Evolutionary conservation across 1,140 invertebrate species (phyloP).

Genomic region (Hermetia illucens): DNA sequence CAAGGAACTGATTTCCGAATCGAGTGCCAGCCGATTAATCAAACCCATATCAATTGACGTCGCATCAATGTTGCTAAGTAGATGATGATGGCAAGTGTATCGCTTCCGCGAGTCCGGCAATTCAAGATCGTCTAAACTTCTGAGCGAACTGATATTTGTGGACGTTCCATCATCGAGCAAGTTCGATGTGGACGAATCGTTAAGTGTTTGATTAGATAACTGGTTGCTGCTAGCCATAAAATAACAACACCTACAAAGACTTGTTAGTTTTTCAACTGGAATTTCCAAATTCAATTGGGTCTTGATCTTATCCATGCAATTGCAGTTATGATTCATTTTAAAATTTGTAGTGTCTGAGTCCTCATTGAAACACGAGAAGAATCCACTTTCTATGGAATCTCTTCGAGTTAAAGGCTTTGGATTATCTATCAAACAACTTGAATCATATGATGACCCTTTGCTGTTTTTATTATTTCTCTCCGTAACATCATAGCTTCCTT

Average conservation of each 20-base stretch:
- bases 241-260: constrained; percentile 26
- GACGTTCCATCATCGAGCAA: constrained; percentile 33
- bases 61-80: constrained; percentile 20
- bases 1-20: constrained; percentile 30
- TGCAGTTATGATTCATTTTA: background rate
- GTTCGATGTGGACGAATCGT: constrained; percentile 42
- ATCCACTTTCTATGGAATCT: constrained; percentile 79
- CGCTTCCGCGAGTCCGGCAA: constrained; percentile 22
- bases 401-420: constrained; percentile 40
- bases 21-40: constrained; percentile 30
- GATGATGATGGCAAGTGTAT: constrained; percentile 22
- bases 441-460: too few relatives aligned
- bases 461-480: too few relatives aligned
- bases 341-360: constrained; percentile 35
- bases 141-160: constrained; percentile 35
- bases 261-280: constrained; percentile 26
- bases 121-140: constrained; percentile 44
- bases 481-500: too few relatives aligned
- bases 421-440: background rate
- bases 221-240: constrained; percentile 15
- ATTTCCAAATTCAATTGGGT: constrained; percentile 32
- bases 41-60: constrained; percentile 24
- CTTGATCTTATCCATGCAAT: constrained; percentile 24
- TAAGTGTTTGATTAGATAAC: constrained; percentile 11
- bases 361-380: constrained; percentile 71